Conservation (phyloP, 2,113 vertebrate genomes). For the Thinocorus orbignyianus region DNA sequence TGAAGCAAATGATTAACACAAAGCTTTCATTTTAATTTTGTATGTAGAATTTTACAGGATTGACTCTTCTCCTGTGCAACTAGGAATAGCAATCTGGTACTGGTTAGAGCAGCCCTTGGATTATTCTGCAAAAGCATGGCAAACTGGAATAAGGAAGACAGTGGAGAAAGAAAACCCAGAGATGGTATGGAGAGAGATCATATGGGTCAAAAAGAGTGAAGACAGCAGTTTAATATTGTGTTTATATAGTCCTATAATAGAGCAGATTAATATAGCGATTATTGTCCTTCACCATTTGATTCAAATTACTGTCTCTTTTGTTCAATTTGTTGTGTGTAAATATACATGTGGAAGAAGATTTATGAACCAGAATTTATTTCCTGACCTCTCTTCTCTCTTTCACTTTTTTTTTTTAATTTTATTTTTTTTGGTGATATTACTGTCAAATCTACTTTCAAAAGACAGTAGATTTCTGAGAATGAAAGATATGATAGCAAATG, state of each 20-base stretch:
- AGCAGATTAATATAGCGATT: background rate
- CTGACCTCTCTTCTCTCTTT: background rate
- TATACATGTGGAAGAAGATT: background rate
- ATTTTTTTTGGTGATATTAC: background rate
- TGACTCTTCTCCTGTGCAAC: background rate
- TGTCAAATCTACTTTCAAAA: too few species aligned
- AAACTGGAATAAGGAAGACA: background rate
- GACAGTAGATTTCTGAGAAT: background rate
- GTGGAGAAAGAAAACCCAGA: background rate
- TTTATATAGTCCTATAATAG: too few species aligned
- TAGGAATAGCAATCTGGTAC: background rate
- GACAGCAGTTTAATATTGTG: background rate
- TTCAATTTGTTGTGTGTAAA: background rate
- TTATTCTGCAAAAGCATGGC: background rate
- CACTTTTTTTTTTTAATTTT: background rate
- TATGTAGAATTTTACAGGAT: background rate
- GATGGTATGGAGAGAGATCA: background rate
- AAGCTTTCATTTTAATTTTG: background rate
- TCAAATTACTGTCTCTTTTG: background rate
- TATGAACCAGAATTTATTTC: background rate
- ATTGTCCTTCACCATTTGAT: background rate
- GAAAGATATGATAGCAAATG: background rate
- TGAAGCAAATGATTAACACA: background rate
- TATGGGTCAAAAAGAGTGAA: background rate
- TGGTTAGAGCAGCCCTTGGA: background rate